Percentiles rank a stretch among this genome's conserved stretches.
These are phyloP conservation scores for Heliconius eleuchia DNA, from an alignment of 1,140 invertebrate genomes.

Conservation along the genomic window DNA sequence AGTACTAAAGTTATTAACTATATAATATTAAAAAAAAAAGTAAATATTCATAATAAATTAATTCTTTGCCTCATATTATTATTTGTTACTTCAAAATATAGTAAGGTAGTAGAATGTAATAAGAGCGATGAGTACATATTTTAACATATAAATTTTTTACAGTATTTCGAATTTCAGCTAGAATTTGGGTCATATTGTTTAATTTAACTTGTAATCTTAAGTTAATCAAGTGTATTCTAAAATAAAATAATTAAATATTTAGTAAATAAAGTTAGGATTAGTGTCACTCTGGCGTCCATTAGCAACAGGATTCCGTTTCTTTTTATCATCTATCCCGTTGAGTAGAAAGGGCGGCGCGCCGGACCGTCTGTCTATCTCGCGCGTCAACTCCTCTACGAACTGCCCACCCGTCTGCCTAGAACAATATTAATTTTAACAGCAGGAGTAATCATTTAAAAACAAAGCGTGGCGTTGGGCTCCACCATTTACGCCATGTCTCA, in stretches of 20 bases:
- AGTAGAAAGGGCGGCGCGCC: conserved; percentile 65
- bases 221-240: too few relatives aligned
- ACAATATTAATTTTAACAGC: conserved; percentile 34
- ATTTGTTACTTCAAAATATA: too few relatives aligned
- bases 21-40: background rate
- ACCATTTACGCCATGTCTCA: background rate
- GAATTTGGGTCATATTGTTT: background rate
- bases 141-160: background rate
- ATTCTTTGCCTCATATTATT: background rate
- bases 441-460: too few relatives aligned
- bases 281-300: conserved; percentile 61
- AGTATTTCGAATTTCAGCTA: background rate
- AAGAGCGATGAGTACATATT: too few relatives aligned
- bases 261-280: conserved; percentile 74
- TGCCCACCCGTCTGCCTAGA: conserved; percentile 75
- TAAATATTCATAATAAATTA: background rate
- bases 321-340: conserved; percentile 65
- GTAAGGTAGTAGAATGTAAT: too few relatives aligned
- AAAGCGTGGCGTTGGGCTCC: background rate
- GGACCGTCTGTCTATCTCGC: conserved; percentile 58
- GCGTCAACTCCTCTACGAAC: conserved; percentile 70
- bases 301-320: conserved; percentile 49
- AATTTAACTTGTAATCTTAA: too few relatives aligned
- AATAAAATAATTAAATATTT: background rate
- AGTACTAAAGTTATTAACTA: too few relatives aligned